A percentile compares a stretch with the other conserved stretches of the same genome.
Conservation (phyloP, 2,113 vertebrate species). For the Anthoscopus minutus region DNA sequence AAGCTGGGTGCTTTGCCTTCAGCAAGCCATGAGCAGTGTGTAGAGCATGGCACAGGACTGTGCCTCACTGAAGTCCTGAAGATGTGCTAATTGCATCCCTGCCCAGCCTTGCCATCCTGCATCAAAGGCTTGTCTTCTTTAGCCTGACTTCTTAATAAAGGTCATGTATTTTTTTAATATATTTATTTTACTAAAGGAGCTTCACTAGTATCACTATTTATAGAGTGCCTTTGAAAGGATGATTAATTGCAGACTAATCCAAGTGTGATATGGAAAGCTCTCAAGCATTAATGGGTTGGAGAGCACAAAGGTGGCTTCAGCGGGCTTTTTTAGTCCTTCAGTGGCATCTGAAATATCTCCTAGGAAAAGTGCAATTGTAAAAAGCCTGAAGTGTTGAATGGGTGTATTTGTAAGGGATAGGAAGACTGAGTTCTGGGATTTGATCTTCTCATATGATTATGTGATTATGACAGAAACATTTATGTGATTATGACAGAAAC, state of each 20-base stretch:
- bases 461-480: neutral
- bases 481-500: neutral
- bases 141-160: conserved; percentile 40
- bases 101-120: neutral
- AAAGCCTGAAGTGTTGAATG: neutral
- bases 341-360: neutral
- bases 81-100: neutral
- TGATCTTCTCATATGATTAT: neutral
- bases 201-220: conserved; percentile 38
- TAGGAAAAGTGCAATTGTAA: neutral
- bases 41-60: neutral
- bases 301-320: neutral
- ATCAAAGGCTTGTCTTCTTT: conserved; percentile 31
- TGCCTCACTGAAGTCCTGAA: conserved; percentile 24
- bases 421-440: neutral
- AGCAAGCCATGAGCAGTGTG: fast-evolving
- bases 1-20: neutral
- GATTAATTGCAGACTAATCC: conserved; percentile 23
- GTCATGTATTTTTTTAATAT: conserved; percentile 3
- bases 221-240: neutral
- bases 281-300: neutral
- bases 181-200: conserved; percentile 50
- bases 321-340: neutral
- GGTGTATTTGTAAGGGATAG: neutral
- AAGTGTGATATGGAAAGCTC: neutral